phyloP scores from a whole-genome alignment of 2,888 invertebrate genomes.

The Gerris lacustris region DNA sequence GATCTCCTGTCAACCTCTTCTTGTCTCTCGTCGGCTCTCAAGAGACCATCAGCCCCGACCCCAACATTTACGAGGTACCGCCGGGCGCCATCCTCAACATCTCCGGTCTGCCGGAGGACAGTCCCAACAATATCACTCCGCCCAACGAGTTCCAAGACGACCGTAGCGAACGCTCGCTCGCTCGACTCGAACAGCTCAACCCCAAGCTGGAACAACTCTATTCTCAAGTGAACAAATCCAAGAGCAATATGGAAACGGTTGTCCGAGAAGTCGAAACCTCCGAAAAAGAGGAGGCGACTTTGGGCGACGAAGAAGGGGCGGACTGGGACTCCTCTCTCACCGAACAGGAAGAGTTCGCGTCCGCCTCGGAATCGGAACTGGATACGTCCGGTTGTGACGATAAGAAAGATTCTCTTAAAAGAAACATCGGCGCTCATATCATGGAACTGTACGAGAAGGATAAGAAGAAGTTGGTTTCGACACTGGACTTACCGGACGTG shows the following conservation, averaged over 20 bases:
- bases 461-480: conserved; percentile 21
- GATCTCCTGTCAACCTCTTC: conserved; percentile 23
- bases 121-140: conserved; percentile 19
- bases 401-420: conserved; percentile 4
- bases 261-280: neutral
- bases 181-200: neutral
- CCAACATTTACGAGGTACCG: conserved; percentile 27
- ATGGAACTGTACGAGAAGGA: conserved; percentile 26
- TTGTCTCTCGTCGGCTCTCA: conserved; percentile 18
- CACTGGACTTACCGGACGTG: conserved; percentile 24
- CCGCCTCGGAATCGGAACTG: conserved; percentile 6
- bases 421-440: conserved; percentile 26
- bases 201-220: conserved; percentile 18
- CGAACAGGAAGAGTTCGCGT: neutral
- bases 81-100: conserved; percentile 21
- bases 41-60: conserved; percentile 22
- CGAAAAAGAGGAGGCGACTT: neutral
- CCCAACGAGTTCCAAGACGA: conserved; percentile 24
- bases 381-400: conserved; percentile 9
- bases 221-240: conserved; percentile 17
- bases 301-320: neutral
- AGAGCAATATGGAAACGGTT: conserved; percentile 3
- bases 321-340: neutral
- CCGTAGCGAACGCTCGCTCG: neutral
- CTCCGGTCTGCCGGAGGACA: conserved; percentile 8